Evolutionary conservation across 2,797 vertebrate species (phyloP), one percentile per base, ranked within the genome.

Genomic region (Enteromius paludinosus): DNA sequence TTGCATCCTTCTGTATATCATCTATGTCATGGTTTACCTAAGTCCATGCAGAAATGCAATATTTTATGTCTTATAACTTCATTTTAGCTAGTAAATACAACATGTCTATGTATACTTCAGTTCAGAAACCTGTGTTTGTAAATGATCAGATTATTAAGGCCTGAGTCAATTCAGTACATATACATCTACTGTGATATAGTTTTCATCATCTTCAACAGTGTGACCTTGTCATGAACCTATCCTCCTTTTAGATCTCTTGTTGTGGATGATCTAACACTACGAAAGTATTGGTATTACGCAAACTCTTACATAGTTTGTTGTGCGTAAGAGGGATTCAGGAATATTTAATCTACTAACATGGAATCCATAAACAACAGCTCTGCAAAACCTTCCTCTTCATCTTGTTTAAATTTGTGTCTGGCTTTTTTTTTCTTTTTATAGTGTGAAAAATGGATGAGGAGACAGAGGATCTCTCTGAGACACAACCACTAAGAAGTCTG

Each of bases 371-470:
- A 52, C 11, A 71, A 23, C 14, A 7, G 49, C 45, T 47, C 17
- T 20, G 11, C 23, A 61, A 75, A 61, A 75, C 28, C 11, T 49
- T 65, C 5, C 35, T 33, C 33, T 78, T 14, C 23, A 62, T 70
- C 15, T 64, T 20, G 65, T 77, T 47, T 15, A n/a, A n/a, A 59
- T 75, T 69, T 72, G 68, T 77, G 9, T 61, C 28, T 78, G 8
- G 5, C 17, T 10, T 5, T n/a, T 54, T 11, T 8, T 25, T 54
- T 23, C 70, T 33, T 12, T 25, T 59, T 66, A 10, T 59, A 85
- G 47, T 65, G 15, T 64, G 87, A 87, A 87, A 86, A 90, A 95
- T 94, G 93, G 93, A 94, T 88, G 87, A 91, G 76, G 88, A 92
- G 85, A 89, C 49, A 84, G 77, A 76, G 82, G 89, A 47, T 30